Conservation (phyloP, 2,888 invertebrate genomes). For the Morpho achilles region DNA sequence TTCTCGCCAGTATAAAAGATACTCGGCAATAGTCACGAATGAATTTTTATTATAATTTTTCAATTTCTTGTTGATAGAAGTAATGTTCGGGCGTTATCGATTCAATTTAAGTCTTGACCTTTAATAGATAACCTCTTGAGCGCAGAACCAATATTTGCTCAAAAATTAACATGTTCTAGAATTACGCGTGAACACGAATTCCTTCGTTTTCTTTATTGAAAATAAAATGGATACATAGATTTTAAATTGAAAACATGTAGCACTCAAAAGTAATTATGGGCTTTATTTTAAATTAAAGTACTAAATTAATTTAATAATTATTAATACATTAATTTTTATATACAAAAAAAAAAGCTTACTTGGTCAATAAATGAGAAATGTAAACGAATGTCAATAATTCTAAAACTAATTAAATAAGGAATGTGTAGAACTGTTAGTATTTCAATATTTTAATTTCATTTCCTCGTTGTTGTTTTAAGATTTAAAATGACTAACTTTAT, state of each 20-base stretch:
- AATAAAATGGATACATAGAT: slow-evolving; percentile 15
- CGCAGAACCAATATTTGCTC: slow-evolving; percentile 23
- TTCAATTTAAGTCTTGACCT: slow-evolving; percentile 18
- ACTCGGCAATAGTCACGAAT: slow-evolving; percentile 38
- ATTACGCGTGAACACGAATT: slow-evolving; percentile 45
- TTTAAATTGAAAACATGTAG: slow-evolving; percentile 6
- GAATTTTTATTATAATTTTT: slow-evolving; percentile 27
- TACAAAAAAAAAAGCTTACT: slow-evolving; percentile 2
- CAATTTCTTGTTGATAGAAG: slow-evolving; percentile 22
- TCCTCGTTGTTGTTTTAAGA: too few relatives aligned
- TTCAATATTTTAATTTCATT: too few relatives aligned
- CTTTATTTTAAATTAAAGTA: too few relatives aligned
- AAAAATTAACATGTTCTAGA: slow-evolving; percentile 16
- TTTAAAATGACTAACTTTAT: too few relatives aligned
- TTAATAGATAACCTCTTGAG: slow-evolving; percentile 23
- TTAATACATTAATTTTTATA: neutral
- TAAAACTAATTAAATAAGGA: too few relatives aligned
- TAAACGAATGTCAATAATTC: too few relatives aligned
- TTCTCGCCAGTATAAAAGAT: slow-evolving; percentile 20
- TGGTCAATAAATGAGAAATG: too few relatives aligned
- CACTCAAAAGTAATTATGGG: neutral
- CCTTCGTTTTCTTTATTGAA: slow-evolving; percentile 28
- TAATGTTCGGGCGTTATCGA: slow-evolving; percentile 18
- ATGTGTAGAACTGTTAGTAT: too few relatives aligned
- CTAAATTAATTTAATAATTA: too few relatives aligned